Evolutionary conservation across 2,888 invertebrate genomes (phyloP), one percentile per base, ranked within the genome.

Genomic region (Corythucha ciliata): DNA sequence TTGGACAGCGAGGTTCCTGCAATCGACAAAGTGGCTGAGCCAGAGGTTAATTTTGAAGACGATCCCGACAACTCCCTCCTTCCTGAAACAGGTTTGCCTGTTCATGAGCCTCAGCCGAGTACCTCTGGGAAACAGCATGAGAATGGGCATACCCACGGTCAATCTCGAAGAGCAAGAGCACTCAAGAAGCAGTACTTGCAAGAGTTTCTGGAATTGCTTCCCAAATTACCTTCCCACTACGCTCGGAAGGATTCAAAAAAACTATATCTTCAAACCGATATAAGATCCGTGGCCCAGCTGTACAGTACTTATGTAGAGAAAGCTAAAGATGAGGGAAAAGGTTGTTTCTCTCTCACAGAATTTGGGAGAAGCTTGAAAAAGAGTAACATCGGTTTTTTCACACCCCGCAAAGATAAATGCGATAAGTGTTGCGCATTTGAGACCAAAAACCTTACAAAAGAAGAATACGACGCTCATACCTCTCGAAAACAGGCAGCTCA

Each of bases 391-490:
- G 52, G 20, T 48, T 53, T 42, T 49, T 55, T 22, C 52, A 55
- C 39, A 55, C 57, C 48, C 22, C 59, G 52, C 34, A 55, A 40
- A 48, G 52, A 54, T 26, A 33, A 52, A 14, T 42, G 53, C 25
- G 48, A 53, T 36, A n/a, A 36, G 16, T 48, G 48, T 37, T 46
- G 33, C 22, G 18, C 25, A 44, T 33, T 32, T 25, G 47, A 56
- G 25, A 39, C 45, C 29, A 33, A 29, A 10, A 8, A 47, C 14
- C 18, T 45, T 10, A 4, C n/a, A 29, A 27, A 42, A 16, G 46
- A 48, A 16, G 40, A n/a, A 41, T 55, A 45, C 18, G 16, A 46
- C 25, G 20, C 48, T 21, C 48, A 52, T 32, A 27, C n/a, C 25
- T 39, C 24, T n/a, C 12, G 18, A 26, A 33, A 41, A n/a, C 20